Evolutionary conservation across 2,113 vertebrate species (phyloP).

Genomic region (Rhegmatorhina hoffmannsi): DNA sequence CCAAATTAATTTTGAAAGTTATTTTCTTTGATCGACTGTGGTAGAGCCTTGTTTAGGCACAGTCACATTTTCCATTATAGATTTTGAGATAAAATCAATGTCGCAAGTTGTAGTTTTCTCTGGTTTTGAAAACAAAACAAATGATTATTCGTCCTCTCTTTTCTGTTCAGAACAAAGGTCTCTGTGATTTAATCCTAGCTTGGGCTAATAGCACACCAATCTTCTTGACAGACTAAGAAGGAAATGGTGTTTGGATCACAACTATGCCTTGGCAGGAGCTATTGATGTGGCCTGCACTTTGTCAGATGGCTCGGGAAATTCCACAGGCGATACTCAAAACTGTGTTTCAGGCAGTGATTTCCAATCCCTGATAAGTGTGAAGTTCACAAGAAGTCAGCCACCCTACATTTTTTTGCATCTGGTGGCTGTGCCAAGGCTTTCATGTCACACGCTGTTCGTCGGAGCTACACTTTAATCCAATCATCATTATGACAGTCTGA

Average conservation of each 20-base stretch:
- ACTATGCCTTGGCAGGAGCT: constrained; percentile 29
- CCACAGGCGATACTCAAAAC: background rate
- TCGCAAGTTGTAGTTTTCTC: background rate
- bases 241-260: background rate
- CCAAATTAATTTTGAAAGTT: constrained; percentile 16
- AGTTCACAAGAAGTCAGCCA: background rate
- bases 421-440: background rate
- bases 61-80: background rate
- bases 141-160: background rate
- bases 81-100: background rate
- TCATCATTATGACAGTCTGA: background rate
- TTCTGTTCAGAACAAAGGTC: background rate
- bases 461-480: background rate
- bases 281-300: constrained; percentile 34
- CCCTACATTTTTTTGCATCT: background rate
- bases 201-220: constrained; percentile 19
- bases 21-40: background rate
- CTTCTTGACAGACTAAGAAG: constrained; percentile 11
- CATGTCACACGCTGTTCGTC: background rate
- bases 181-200: constrained; percentile 6
- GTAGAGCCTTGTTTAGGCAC: background rate
- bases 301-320: constrained; percentile 42
- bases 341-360: constrained; percentile 33
- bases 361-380: background rate
- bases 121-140: background rate